Evolutionary conservation across 2,888 invertebrate species (phyloP).

Genomic region (Syrphus vitripennis): DNA sequence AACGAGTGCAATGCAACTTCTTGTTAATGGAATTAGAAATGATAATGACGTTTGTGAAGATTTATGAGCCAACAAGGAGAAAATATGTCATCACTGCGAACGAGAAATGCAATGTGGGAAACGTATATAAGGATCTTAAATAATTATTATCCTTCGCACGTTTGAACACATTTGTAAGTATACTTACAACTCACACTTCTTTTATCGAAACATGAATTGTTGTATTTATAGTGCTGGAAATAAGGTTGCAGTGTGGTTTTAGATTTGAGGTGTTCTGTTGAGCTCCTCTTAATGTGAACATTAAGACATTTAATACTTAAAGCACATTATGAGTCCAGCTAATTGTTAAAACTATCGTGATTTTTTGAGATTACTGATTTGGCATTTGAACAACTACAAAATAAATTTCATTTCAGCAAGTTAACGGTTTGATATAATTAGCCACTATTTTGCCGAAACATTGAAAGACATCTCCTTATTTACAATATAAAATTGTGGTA

Average conservation of each 20-base stretch:
- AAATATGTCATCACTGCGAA: constrained; percentile 48
- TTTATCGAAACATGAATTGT: not conserved
- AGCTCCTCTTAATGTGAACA: not conserved
- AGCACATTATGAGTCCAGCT: no score
- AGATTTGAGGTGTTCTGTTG: not conserved
- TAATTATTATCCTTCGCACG: constrained; percentile 66
- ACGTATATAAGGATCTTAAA: constrained; percentile 30
- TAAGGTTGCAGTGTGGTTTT: not conserved
- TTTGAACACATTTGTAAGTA: not conserved
- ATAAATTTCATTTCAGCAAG: no score
- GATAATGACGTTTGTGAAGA: constrained; percentile 70
- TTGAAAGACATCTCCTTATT: no score
- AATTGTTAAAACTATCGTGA: no score
- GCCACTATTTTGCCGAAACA: no score
- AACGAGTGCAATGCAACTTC: constrained; percentile 62
- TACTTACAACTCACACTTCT: not conserved
- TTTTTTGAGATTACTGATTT: no score
- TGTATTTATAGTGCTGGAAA: not conserved
- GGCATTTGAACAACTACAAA: no score
- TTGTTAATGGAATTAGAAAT: constrained; percentile 72
- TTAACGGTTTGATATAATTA: no score
- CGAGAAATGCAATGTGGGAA: constrained; percentile 26
- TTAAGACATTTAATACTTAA: no score
- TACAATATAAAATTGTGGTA: no score
- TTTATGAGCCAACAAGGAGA: constrained; percentile 63